A percentile compares a stretch with the other conserved stretches of the same genome.
Evolutionary conservation across 2,113 vertebrate genomes (phyloP).

Genomic region (Tachysurus vachellii): DNA sequence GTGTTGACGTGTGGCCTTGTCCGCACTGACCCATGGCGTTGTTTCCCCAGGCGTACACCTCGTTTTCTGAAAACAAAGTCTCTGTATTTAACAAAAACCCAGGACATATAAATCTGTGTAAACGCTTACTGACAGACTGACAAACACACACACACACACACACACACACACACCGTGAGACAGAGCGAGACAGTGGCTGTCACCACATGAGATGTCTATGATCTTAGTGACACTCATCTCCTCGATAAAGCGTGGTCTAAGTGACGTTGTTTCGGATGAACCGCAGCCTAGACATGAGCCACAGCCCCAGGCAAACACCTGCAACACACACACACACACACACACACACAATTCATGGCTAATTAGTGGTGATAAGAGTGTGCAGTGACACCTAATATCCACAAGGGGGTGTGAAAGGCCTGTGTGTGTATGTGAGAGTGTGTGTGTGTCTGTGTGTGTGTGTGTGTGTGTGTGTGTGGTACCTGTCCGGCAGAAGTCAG

Average conservation of each 20-base stretch:
- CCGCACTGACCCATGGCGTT: conserved; percentile 99
- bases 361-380: not conserved
- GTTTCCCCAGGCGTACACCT: conserved; percentile 99
- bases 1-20: conserved; percentile 96
- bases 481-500: conserved; percentile 82
- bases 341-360: not conserved
- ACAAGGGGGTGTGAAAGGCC: not conserved
- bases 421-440: conserved; percentile 23
- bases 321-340: conserved; percentile 23
- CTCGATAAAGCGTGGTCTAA: conserved; percentile 91
- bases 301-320: conserved; percentile 98
- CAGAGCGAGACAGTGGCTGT: conserved; percentile 96
- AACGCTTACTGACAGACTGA: not conserved
- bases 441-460: conserved; percentile 25
- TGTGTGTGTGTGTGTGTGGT: conserved; percentile 18
- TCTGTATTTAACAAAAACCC: not conserved
- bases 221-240: conserved; percentile 93
- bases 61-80: conserved; percentile 80
- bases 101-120: not conserved
- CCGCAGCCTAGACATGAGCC: conserved; percentile 96
- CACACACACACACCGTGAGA: conserved; percentile 84
- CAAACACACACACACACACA: not conserved
- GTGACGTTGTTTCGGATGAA: conserved; percentile 93
- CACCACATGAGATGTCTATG: conserved; percentile 96
- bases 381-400: not conserved